phyloP scores from a whole-genome alignment of 2,888 invertebrate species.

The Dicycla oo region DNA sequence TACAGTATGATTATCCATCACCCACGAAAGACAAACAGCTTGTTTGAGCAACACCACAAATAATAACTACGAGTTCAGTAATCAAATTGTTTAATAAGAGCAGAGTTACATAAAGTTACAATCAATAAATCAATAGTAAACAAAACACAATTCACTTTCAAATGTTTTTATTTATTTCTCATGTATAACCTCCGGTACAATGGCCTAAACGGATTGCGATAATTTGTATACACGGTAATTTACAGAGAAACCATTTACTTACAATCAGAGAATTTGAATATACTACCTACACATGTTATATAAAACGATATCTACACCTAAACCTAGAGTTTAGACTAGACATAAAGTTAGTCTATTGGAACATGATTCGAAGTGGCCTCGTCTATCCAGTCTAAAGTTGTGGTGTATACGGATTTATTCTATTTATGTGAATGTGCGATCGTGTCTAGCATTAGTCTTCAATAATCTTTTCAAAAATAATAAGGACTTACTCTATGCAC shows the following conservation, averaged over 20 bases:
- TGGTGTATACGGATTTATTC: conserved; percentile 52
- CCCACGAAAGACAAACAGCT: neutral
- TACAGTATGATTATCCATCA: neutral
- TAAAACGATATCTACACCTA: conserved; percentile 88
- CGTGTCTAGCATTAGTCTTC: conserved; percentile 28
- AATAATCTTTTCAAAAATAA: conserved; percentile 24
- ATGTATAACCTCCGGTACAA: conserved; percentile 82
- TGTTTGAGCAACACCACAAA: neutral
- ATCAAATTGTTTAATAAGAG: conserved; percentile 61
- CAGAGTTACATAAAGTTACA: conserved; percentile 62
- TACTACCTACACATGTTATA: conserved; percentile 87
- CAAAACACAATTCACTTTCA: conserved; percentile 70
- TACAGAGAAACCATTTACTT: conserved; percentile 78
- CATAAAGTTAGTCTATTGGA: conserved; percentile 81
- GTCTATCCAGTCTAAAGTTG: conserved; percentile 65
- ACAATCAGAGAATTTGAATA: conserved; percentile 84
- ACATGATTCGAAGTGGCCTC: conserved; percentile 74
- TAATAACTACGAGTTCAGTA: conserved; percentile 38
- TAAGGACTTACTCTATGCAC: conserved; percentile 21
- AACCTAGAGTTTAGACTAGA: conserved; percentile 80
- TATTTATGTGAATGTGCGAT: conserved; percentile 43
- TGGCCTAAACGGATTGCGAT: conserved; percentile 81
- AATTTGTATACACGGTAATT: conserved; percentile 81
- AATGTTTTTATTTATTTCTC: conserved; percentile 81
- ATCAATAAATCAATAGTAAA: conserved; percentile 63